A percentile compares a stretch with the other conserved stretches of the same genome.
Evolutionary conservation across 2,888 invertebrate species (phyloP).

Genomic region (Drosophila anceps): DNA sequence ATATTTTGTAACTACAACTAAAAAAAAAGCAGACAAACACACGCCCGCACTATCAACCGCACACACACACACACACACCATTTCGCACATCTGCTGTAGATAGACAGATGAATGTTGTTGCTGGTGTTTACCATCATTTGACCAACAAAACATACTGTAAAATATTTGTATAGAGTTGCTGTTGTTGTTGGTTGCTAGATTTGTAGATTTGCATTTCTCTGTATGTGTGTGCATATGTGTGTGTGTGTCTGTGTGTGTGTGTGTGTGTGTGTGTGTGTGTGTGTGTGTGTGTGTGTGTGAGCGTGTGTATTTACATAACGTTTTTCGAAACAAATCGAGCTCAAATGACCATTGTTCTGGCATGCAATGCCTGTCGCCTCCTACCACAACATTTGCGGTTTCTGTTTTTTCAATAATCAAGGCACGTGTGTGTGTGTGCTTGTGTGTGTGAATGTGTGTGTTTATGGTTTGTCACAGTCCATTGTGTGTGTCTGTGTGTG

Average conservation of each 20-base stretch:
- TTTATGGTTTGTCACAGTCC: slow-evolving; percentile 39
- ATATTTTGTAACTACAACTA: slow-evolving; percentile 71
- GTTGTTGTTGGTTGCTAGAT: slow-evolving; percentile 31
- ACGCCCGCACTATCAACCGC: background rate
- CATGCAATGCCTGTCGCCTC: slow-evolving; percentile 25
- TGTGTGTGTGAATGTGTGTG: slow-evolving; percentile 6
- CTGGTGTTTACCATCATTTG: slow-evolving; percentile 66
- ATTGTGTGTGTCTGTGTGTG: slow-evolving; percentile 10
- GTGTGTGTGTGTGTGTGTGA: slow-evolving; percentile 9
- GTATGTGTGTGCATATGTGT: background rate
- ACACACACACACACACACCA: slow-evolving; percentile 5
- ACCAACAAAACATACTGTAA: slow-evolving; percentile 69
- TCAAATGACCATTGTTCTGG: slow-evolving; percentile 51
- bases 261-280: slow-evolving; percentile 32
- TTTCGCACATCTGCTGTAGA: slow-evolving; percentile 8
- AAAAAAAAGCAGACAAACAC: slow-evolving; percentile 23
- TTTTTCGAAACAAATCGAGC: slow-evolving; percentile 72
- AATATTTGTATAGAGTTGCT: slow-evolving; percentile 62
- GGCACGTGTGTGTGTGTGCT: slow-evolving; percentile 35
- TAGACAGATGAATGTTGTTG: slow-evolving; percentile 49
- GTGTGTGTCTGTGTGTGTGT: slow-evolving; percentile 9
- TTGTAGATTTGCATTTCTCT: slow-evolving; percentile 28
- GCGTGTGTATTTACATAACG: slow-evolving; percentile 46
- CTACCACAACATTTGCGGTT: slow-evolving; percentile 50
- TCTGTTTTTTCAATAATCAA: slow-evolving; percentile 62